Conservation (phyloP, 92 coral and sea anemone genomes). For the Pocillopora meandrina region DNA sequence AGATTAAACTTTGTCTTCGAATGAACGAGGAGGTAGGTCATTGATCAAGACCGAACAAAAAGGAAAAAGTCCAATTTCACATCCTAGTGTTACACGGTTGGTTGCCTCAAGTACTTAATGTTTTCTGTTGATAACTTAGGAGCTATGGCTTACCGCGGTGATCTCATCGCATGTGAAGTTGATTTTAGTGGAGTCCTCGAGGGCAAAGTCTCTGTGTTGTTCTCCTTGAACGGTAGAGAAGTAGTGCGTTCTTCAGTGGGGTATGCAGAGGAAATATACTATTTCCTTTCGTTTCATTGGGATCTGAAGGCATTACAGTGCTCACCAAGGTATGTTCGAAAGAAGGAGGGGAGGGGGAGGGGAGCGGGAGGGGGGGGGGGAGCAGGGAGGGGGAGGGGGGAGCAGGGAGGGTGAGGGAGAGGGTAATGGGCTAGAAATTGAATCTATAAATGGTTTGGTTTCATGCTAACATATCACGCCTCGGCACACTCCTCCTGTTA, state of each 20-base stretch:
- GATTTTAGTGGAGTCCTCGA: neutral
- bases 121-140: neutral
- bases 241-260: constrained; percentile 17
- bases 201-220: constrained; percentile 6
- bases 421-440: too few relatives aligned
- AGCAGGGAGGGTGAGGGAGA: too few relatives aligned
- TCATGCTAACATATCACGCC: too few relatives aligned
- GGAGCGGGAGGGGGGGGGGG: too few relatives aligned
- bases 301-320: constrained; percentile 24
- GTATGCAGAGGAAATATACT: neutral
- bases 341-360: too few relatives aligned
- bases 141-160: constrained; percentile 27
- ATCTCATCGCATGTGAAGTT: constrained; percentile 38
- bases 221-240: constrained; percentile 29
- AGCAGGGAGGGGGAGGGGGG: too few relatives aligned
- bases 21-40: too few relatives aligned
- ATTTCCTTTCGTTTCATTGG: constrained; percentile 25
- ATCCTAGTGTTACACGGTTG: too few relatives aligned
- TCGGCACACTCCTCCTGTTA: too few relatives aligned
- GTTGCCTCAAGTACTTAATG: neutral
- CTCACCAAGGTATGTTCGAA: constrained; percentile 14
- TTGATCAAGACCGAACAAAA: too few relatives aligned
- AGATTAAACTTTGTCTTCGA: too few relatives aligned
- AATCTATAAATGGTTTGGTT: neutral
- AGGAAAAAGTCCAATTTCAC: too few relatives aligned